Evolutionary conservation across 2,888 invertebrate species (phyloP).

Genomic region (Sisyra nigra): DNA sequence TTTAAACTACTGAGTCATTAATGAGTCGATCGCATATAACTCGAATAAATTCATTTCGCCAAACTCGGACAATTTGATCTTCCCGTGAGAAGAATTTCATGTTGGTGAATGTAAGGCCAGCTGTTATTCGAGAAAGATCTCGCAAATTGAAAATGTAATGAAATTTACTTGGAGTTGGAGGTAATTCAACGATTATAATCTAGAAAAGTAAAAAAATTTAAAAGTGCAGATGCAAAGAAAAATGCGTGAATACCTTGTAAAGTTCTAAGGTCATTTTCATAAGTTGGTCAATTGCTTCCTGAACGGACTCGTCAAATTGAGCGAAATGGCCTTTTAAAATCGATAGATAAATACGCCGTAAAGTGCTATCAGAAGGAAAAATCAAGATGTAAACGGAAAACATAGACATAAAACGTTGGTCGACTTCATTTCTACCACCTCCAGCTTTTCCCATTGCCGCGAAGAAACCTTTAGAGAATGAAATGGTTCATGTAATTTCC

Average conservation of each 20-base stretch:
- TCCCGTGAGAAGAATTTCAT: slow-evolving; percentile 49
- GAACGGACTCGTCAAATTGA: slow-evolving; percentile 49
- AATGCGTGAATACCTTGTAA: slow-evolving; percentile 43
- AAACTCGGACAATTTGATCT: slow-evolving; percentile 63
- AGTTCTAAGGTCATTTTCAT: slow-evolving; percentile 66
- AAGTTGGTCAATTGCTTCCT: slow-evolving; percentile 44
- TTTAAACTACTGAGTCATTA: slow-evolving; percentile 31
- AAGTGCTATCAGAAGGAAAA: slow-evolving; percentile 62
- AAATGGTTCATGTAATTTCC: too few relatives aligned
- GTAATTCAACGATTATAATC: slow-evolving; percentile 58
- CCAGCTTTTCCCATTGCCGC: slow-evolving; percentile 80
- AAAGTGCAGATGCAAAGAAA: not conserved
- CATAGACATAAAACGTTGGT: slow-evolving; percentile 81
- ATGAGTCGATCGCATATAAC: slow-evolving; percentile 81
- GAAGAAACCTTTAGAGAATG: slow-evolving; percentile 37
- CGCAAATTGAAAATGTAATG: slow-evolving; percentile 90
- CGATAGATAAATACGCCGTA: slow-evolving; percentile 67
- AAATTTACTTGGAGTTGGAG: slow-evolving; percentile 85
- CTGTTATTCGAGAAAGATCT: slow-evolving; percentile 72
- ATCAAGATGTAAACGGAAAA: slow-evolving; percentile 77
- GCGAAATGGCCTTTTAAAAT: slow-evolving; percentile 65
- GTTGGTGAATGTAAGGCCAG: slow-evolving; percentile 63
- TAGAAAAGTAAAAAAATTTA: slow-evolving; percentile 19
- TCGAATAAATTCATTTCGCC: slow-evolving; percentile 81
- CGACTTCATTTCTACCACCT: slow-evolving; percentile 79